phyloP scores from a whole-genome alignment of 2,113 vertebrate species.

The Sylvilagus bachmani region DNA sequence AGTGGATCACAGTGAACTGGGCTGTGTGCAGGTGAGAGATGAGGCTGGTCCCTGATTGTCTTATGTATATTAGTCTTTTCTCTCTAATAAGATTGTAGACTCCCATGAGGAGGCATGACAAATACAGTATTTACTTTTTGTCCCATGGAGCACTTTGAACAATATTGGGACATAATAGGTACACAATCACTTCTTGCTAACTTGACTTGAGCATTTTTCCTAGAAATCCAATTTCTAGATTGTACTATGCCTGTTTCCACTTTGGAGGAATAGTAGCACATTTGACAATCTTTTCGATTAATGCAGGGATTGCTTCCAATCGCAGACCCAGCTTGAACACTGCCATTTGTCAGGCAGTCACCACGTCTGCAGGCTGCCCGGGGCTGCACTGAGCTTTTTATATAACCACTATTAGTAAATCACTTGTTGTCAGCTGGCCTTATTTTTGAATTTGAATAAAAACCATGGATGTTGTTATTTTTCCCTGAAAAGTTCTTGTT shows the following conservation, averaged over 20 bases:
- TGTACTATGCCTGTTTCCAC: constrained; percentile 54
- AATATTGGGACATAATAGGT: constrained; percentile 63
- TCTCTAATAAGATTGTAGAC: constrained; percentile 38
- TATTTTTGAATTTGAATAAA: constrained; percentile 70
- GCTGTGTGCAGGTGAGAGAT: background rate
- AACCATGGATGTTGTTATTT: background rate
- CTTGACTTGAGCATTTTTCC: constrained; percentile 55
- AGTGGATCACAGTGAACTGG: background rate
- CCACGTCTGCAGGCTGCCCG: background rate
- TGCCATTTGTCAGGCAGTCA: constrained; percentile 61
- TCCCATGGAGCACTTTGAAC: constrained; percentile 36
- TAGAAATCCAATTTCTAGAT: constrained; percentile 68
- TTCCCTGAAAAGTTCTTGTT: constrained; percentile 2
- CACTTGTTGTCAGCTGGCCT: constrained; percentile 57
- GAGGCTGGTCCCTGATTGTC: background rate
- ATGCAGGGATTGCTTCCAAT: constrained; percentile 66
- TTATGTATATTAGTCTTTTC: constrained; percentile 38
- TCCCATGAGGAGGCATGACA: constrained; percentile 39
- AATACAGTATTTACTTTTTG: constrained; percentile 64
- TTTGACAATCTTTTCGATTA: constrained; percentile 72
- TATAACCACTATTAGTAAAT: constrained; percentile 60
- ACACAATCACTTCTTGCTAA: constrained; percentile 70
- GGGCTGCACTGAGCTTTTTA: constrained; percentile 18
- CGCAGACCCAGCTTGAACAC: background rate
- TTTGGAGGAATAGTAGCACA: background rate